phyloP scores from a whole-genome alignment of 2,113 vertebrate genomes.

The Rhinolophus sinicus region DNA sequence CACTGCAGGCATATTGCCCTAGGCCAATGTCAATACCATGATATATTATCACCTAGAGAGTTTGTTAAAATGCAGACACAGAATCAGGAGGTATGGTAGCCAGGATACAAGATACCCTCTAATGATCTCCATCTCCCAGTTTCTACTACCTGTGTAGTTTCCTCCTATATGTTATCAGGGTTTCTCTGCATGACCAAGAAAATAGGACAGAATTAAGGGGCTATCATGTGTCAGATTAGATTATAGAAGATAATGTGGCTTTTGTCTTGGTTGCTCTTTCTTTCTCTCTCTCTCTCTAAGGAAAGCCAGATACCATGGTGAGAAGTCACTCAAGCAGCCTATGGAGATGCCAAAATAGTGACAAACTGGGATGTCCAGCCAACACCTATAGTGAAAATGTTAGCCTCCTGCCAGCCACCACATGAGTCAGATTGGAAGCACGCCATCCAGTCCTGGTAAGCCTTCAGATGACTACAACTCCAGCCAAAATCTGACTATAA shows the following conservation, averaged over 20 bases:
- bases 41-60: background rate
- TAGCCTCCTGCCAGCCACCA: background rate
- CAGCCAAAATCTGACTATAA: constrained; percentile 6
- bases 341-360: background rate
- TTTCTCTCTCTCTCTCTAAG: background rate
- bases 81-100: background rate
- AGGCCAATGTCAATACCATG: background rate
- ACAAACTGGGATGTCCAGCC: background rate
- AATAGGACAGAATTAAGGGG: background rate
- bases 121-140: background rate
- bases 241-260: background rate
- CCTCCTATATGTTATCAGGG: background rate
- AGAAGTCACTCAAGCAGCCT: background rate
- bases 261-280: background rate
- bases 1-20: background rate
- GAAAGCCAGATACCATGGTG: background rate
- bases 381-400: background rate
- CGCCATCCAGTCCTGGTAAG: background rate
- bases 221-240: background rate
- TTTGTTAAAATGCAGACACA: constrained; percentile 31
- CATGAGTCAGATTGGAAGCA: background rate
- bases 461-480: background rate
- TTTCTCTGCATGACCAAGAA: background rate
- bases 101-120: background rate
- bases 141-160: background rate